These are phyloP conservation scores for Hydropsyche tenuis DNA, from an alignment of 1,140 invertebrate genomes.

Conservation along the genomic window DNA sequence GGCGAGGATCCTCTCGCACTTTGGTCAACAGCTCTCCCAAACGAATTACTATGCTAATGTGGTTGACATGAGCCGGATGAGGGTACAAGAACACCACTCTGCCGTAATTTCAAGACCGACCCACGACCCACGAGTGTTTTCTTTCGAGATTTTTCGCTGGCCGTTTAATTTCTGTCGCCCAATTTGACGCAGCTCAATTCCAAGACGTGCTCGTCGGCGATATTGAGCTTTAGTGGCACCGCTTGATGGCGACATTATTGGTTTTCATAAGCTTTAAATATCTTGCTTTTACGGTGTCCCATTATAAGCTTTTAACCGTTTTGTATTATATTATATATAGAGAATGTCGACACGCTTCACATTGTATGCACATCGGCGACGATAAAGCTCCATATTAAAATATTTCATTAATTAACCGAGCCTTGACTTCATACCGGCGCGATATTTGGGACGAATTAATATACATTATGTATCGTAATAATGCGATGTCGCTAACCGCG, in stretches of 20 bases:
- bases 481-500: too few species aligned
- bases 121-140: not conserved
- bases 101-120: not conserved
- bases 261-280: slow-evolving; percentile 5
- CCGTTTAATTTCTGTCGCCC: too few species aligned
- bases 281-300: not conserved
- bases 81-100: slow-evolving; percentile 3
- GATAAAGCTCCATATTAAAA: too few species aligned
- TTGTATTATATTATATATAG: too few species aligned
- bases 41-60: slow-evolving; percentile 41
- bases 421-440: too few species aligned
- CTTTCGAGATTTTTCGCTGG: too few species aligned
- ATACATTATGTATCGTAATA: too few species aligned
- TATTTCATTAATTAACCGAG: too few species aligned
- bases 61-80: slow-evolving; percentile 35
- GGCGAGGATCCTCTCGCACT: not conserved
- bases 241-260: slow-evolving; percentile 5
- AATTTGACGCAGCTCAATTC: too few species aligned
- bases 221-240: not conserved
- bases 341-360: too few species aligned
- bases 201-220: not conserved
- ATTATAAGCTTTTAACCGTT: not conserved
- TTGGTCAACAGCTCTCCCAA: slow-evolving; percentile 36
- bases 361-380: too few species aligned
- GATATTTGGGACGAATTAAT: too few species aligned